Evolutionary conservation across 1,140 invertebrate genomes (phyloP), one percentile per base, ranked within the genome.

Genomic region (Musca domestica): DNA sequence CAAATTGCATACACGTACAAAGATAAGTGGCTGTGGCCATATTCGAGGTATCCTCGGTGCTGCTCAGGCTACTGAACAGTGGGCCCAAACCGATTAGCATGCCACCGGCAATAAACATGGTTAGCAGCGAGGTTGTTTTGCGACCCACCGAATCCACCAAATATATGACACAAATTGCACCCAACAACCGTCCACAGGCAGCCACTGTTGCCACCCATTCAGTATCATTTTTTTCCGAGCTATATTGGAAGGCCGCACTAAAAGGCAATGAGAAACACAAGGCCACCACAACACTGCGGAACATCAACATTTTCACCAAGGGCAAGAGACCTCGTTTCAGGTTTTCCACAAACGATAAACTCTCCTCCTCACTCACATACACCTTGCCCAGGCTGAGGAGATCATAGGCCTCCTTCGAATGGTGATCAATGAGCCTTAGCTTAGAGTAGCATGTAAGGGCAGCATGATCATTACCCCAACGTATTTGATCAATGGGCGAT

Each of bases 401-500:
- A 41, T 41, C 34, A 41, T 41, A 41, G 51, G 51, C 51, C 15
- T 52, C 23, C 15, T 20, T 52, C 6, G 51, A 20, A 17, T 52
- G 19, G 51, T 6, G 9, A 7, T 20, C 51, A 7, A 52, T 23
- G 4, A 47, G 30, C 41, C 54, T 15, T 72, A 68, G 10, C 34
- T 41, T 41, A 10, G 34, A 5, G 12, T 41, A 41, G 10, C 70
- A 72, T 7, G 12, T 7, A 0, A 66, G 64, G 0, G 76, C 76
- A 58, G 56, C 71, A 1, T 64, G 58, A 66, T 78, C 76, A 22
- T 78, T 58, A 20, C 74, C 74, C 12, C 71, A 69, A 7, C 75
- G 69, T 12, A 78, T 68, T 51, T 75, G 66, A 41, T 71, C 76
- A 20, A 78, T 69, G 2, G 76, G 74, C 7, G 76, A 78, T n/a